Conservation (phyloP, 2,888 invertebrate species). For the Thymelicus sylvestris region DNA sequence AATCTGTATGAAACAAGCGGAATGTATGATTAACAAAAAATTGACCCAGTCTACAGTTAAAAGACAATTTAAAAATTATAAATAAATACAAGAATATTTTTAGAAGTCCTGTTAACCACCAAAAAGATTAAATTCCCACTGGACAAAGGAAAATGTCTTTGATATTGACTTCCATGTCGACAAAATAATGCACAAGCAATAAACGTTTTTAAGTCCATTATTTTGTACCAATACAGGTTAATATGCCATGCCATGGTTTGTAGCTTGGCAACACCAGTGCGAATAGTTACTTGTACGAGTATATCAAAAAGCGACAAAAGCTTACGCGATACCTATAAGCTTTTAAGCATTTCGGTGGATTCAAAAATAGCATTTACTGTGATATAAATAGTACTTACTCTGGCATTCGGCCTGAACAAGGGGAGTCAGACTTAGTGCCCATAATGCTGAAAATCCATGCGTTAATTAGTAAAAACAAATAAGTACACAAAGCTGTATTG, state of each 20-base stretch:
- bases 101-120: too few relatives aligned
- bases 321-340: slow-evolving; percentile 23
- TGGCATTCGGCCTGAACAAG: slow-evolving; percentile 83
- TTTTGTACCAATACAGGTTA: too few relatives aligned
- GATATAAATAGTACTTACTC: slow-evolving; percentile 69
- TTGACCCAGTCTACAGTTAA: slow-evolving; percentile 27
- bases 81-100: slow-evolving; percentile 15
- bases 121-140: too few relatives aligned
- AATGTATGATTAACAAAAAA: background rate
- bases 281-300: too few relatives aligned
- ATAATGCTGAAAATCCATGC: slow-evolving; percentile 85
- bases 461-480: slow-evolving; percentile 75
- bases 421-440: slow-evolving; percentile 80
- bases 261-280: too few relatives aligned
- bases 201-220: too few relatives aligned
- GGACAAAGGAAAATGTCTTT: too few relatives aligned
- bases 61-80: background rate
- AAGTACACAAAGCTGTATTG: slow-evolving; percentile 45
- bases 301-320: slow-evolving; percentile 11
- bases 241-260: too few relatives aligned
- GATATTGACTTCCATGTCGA: too few relatives aligned
- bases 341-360: slow-evolving; percentile 21
- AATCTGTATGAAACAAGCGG: too few relatives aligned
- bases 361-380: slow-evolving; percentile 23
- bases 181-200: too few relatives aligned